Conservation (phyloP, 2,113 vertebrate genomes). For the Carlito syrichta region DNA sequence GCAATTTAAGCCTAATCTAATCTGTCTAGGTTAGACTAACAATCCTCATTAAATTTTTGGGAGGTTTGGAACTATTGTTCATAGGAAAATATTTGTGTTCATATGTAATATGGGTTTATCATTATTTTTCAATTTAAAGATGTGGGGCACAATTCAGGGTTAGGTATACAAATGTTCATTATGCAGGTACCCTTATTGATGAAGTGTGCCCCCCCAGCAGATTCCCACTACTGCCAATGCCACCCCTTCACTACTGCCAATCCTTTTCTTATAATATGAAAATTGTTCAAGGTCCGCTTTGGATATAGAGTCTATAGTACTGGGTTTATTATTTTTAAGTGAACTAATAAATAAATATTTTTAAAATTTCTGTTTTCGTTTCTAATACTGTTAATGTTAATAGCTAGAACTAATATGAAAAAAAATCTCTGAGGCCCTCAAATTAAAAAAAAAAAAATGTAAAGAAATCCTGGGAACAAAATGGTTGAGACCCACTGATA, state of each 20-base stretch:
- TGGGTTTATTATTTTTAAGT: neutral
- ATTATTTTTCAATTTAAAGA: no score
- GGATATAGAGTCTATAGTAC: no score
- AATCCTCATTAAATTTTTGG: neutral
- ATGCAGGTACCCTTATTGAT: no score
- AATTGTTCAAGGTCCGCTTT: no score
- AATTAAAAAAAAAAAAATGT: no score
- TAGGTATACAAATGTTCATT: no score
- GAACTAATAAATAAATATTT: neutral
- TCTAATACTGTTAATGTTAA: neutral
- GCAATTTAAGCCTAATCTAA: neutral
- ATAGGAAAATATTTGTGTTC: neutral
- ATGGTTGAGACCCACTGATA: fast-evolving
- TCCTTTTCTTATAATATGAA: no score
- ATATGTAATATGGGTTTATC: neutral
- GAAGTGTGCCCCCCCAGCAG: no score
- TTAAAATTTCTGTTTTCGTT: neutral
- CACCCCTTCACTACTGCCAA: no score
- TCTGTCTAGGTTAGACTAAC: neutral
- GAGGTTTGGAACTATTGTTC: neutral
- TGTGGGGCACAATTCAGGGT: no score
- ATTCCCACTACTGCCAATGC: no score
- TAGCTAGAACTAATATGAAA: neutral
- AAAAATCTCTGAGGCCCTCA: neutral
- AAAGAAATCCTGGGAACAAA: neutral